These are phyloP conservation scores for human DNA, from an alignment of 2,113 vertebrate species.

Conservation along the genomic window GRCh38 chr14:52494501-52495000, in stretches of 20 bases:
- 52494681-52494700: background rate
- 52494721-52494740: background rate
- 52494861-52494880: conserved; percentile 7
- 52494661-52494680: background rate
- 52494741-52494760: background rate
- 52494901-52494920: background rate
- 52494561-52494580: background rate
- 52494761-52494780: background rate
- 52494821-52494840: background rate
- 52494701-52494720: background rate
- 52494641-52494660: background rate
- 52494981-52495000: background rate
- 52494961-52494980: background rate
- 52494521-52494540: background rate
- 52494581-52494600: background rate
- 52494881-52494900: background rate
- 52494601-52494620: background rate
- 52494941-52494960: background rate
- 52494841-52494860: background rate
- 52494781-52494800: background rate
- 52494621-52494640: background rate
- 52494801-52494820: background rate
- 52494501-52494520: background rate
- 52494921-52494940: background rate
- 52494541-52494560: background rate